These are phyloP conservation scores for Bemisia tabaci DNA, from an alignment of 1,140 invertebrate genomes.

Conservation along the genomic window DNA sequence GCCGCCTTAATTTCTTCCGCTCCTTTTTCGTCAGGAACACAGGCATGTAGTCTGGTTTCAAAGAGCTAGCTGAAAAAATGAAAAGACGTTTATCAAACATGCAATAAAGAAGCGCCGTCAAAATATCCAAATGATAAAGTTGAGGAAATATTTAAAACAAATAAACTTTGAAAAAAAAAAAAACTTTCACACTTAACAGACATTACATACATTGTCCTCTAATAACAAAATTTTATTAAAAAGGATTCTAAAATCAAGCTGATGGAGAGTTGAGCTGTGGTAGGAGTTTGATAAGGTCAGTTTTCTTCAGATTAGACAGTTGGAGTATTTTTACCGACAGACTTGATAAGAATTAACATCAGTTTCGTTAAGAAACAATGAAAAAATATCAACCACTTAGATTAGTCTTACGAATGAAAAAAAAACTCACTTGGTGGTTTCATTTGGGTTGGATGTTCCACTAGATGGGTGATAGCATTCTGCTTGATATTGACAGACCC, in stretches of 20 bases:
- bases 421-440: conserved; percentile 70
- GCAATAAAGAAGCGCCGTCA: background rate
- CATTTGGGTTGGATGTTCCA: conserved; percentile 96
- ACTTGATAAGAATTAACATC: too few relatives aligned
- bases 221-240: too few relatives aligned
- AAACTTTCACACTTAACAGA: too few relatives aligned
- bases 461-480: conserved; percentile 76
- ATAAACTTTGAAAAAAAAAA: conserved; percentile 8
- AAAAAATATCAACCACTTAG: too few relatives aligned
- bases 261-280: too few relatives aligned
- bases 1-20: conserved; percentile 90
- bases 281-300: too few relatives aligned
- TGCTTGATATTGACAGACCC: conserved; percentile 32
- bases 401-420: too few relatives aligned
- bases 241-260: too few relatives aligned
- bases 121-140: conserved; percentile 3
- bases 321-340: too few relatives aligned
- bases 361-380: too few relatives aligned
- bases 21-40: conserved; percentile 96
- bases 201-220: too few relatives aligned
- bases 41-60: conserved; percentile 75
- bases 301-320: too few relatives aligned
- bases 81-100: conserved; percentile 8
- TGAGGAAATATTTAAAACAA: conserved; percentile 7
- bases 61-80: conserved; percentile 57